A percentile compares a stretch with the other conserved stretches of the same genome.
These are phyloP conservation scores for Bubo bubo DNA, from an alignment of 2,113 vertebrate genomes.

Conservation along the genomic window DNA sequence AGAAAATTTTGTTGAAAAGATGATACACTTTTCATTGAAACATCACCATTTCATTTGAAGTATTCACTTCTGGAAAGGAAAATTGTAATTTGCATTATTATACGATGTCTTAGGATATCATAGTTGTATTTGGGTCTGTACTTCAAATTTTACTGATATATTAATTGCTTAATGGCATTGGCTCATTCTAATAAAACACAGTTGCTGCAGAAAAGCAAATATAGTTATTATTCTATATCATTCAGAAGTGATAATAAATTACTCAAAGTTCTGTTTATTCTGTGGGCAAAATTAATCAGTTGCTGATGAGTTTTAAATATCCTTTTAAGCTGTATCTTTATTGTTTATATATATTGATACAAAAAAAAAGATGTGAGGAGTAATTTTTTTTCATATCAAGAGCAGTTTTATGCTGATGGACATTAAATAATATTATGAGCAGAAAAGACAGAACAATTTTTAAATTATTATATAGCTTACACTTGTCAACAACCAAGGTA, in stretches of 20 bases:
- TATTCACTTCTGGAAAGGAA: not conserved
- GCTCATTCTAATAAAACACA: not conserved
- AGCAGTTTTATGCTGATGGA: not conserved
- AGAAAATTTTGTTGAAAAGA: not conserved
- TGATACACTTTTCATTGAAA: not conserved
- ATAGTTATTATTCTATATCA: not conserved
- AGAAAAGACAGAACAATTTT: not conserved
- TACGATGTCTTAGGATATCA: not conserved
- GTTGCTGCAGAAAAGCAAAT: not conserved
- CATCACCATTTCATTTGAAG: not conserved
- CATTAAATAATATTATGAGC: not conserved
- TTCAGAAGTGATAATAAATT: not conserved
- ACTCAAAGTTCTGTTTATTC: not conserved
- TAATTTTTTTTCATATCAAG: not conserved
- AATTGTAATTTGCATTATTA: not conserved
- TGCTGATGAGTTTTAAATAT: not conserved
- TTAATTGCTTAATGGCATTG: not conserved
- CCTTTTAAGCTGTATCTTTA: not conserved
- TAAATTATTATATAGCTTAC: not conserved
- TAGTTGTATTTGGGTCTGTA: not conserved
- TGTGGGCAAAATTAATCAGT: not conserved
- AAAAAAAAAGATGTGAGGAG: not conserved
- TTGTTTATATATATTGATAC: not conserved
- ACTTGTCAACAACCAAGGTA: not conserved
- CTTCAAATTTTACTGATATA: conserved; percentile 19